Percentiles rank a stretch among this genome's conserved stretches.
phyloP scores from a whole-genome alignment of 2,888 invertebrate species.

The Rhingia campestris region DNA sequence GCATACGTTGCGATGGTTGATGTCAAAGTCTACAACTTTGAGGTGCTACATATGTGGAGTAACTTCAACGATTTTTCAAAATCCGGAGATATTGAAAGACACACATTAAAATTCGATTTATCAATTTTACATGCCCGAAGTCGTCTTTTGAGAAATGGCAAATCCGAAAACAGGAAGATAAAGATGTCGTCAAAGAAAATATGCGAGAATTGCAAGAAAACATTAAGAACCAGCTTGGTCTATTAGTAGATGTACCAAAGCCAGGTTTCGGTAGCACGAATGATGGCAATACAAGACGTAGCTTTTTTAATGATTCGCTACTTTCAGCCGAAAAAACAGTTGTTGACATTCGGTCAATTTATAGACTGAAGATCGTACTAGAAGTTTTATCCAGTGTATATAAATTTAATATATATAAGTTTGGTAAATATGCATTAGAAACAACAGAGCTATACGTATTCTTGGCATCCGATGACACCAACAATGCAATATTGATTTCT shows the following conservation, averaged over 20 bases:
- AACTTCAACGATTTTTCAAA: slow-evolving; percentile 76
- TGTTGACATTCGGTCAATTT: slow-evolving; percentile 44
- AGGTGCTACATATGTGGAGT: slow-evolving; percentile 58
- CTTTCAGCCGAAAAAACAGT: slow-evolving; percentile 77
- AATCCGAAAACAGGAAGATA: slow-evolving; percentile 32
- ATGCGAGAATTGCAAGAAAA: slow-evolving; percentile 36
- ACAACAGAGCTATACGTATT: slow-evolving; percentile 68
- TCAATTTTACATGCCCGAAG: slow-evolving; percentile 69
- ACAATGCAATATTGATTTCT: too few species aligned
- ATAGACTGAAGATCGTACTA: slow-evolving; percentile 5
- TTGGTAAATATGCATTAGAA: slow-evolving; percentile 28
- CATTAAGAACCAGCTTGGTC: slow-evolving; percentile 73
- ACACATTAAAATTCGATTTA: too few species aligned
- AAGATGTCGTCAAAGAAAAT: slow-evolving; percentile 12
- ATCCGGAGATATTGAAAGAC: not conserved
- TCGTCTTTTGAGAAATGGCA: slow-evolving; percentile 76
- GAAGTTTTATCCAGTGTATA: not conserved
- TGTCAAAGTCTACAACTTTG: slow-evolving; percentile 35
- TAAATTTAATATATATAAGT: slow-evolving; percentile 2
- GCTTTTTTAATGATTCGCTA: slow-evolving; percentile 77
- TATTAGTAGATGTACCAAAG: slow-evolving; percentile 77
- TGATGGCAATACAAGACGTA: slow-evolving; percentile 77
- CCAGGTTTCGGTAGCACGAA: slow-evolving; percentile 77
- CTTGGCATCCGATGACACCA: slow-evolving; percentile 76
- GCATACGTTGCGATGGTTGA: not conserved